Base-by-base conservation (phyloP, 2,113 vertebrate genomes). In the Eurystomus gularis region DNA sequence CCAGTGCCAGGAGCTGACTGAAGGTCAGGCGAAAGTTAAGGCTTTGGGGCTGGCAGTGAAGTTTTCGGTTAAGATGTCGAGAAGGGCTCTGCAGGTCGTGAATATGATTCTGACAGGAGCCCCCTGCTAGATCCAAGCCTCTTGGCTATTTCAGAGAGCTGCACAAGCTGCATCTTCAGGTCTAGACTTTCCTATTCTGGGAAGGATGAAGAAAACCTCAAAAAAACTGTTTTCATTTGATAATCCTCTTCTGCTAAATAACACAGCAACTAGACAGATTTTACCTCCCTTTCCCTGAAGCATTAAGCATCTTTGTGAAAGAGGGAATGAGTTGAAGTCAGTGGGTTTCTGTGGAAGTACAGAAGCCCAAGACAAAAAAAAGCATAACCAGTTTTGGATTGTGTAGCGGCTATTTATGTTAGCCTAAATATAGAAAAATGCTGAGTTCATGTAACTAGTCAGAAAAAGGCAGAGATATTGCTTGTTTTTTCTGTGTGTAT, bases 1-100 rank as follows among this genome's bases (percentile, higher is more conserved):
- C 42, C 60, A 11, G 76, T n/a, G 48, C 57, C 78, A 90, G 57
- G 33, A 37, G 82, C 78, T 72, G 57, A 77, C 42, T 88, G 91
- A 91, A 93, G 94, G 88, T 94, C 88, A 81, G 40, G 72, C 1
- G 19, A 75, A 88, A 88, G 83, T 75, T 66, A 70, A 68, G 42
- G 48, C 64, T 91, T 92, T 92, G 54, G 76, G 76, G 31, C 68
- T 16, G 8, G 15, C 39, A n/a, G 37, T 0, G 0, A 51, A 6
- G 37, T 60, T 94, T 95, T 90, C 1, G 3, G n/a, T 61, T 55
- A 28, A 69, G 31, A 33, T 15, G 3, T 65, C 26, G 18, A 35
- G 51, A 91, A 70, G 37, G 35, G 21, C 31, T 73, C 44, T 0
- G 0, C 9, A 44, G 9, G 17, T 39, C 0, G 0, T 42, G 24